phyloP scores from a whole-genome alignment of 2,797 vertebrate genomes.

The Anisognathus igniventris region DNA sequence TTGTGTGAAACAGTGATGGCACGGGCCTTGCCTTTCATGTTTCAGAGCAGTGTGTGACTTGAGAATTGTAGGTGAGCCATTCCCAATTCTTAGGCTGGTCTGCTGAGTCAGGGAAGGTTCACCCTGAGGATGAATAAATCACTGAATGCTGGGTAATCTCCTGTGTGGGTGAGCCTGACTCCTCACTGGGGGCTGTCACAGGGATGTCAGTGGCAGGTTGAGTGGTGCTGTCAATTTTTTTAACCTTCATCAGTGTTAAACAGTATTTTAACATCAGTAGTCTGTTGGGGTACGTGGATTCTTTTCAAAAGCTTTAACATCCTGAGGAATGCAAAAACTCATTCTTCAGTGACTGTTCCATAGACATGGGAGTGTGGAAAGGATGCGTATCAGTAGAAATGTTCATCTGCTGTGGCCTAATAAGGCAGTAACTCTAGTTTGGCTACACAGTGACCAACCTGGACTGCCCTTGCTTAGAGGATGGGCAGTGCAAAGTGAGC shows the following conservation, averaged over 20 bases:
- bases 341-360: neutral
- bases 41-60: neutral
- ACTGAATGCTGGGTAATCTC: neutral
- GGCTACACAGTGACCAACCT: neutral
- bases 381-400: neutral
- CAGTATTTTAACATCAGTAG: neutral
- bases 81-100: neutral
- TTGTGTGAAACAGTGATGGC: neutral
- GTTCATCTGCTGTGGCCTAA: neutral
- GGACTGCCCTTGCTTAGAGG: neutral
- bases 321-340: neutral
- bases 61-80: neutral
- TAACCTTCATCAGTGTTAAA: neutral
- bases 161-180: neutral
- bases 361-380: neutral
- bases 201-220: fast-evolving
- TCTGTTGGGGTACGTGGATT: neutral
- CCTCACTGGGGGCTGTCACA: neutral
- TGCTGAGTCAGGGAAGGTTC: neutral
- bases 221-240: neutral
- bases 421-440: fast-evolving
- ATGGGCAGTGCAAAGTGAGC: neutral
- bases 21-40: neutral
- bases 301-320: neutral
- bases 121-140: too few species aligned